Evolutionary conservation across 2,797 vertebrate genomes (phyloP).

Genomic region (Kryptolebias ocellatus): DNA sequence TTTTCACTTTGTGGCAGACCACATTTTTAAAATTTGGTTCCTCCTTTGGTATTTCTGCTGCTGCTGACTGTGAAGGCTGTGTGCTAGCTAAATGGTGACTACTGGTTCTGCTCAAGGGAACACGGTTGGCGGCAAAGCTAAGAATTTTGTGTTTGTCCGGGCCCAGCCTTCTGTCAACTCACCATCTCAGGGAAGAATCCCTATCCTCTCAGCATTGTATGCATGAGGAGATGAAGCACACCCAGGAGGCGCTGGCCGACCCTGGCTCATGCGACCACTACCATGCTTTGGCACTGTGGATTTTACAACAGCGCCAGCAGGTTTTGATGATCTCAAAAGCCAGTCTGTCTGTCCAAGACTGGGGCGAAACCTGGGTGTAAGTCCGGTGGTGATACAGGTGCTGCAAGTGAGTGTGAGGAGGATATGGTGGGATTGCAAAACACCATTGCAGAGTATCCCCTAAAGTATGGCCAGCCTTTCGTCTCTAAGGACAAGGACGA

Average conservation of each 20-base stretch:
- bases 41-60: neutral
- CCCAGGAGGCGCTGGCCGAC: neutral
- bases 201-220: neutral
- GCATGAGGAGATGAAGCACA: neutral
- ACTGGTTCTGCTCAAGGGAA: neutral
- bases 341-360: neutral
- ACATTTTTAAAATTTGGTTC: neutral
- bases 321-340: neutral
- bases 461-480: neutral
- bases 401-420: neutral
- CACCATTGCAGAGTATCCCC: neutral
- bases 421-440: neutral
- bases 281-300: neutral
- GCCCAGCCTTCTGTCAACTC: neutral
- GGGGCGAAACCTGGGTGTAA: neutral
- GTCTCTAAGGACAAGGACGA: neutral
- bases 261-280: neutral
- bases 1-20: neutral
- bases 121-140: neutral
- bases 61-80: too few relatives aligned
- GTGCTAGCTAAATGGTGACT: neutral
- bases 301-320: neutral
- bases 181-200: neutral
- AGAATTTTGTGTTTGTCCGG: neutral
- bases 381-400: neutral